Base-by-base conservation (phyloP, 2,888 invertebrate species). In the Thumatha senex region DNA sequence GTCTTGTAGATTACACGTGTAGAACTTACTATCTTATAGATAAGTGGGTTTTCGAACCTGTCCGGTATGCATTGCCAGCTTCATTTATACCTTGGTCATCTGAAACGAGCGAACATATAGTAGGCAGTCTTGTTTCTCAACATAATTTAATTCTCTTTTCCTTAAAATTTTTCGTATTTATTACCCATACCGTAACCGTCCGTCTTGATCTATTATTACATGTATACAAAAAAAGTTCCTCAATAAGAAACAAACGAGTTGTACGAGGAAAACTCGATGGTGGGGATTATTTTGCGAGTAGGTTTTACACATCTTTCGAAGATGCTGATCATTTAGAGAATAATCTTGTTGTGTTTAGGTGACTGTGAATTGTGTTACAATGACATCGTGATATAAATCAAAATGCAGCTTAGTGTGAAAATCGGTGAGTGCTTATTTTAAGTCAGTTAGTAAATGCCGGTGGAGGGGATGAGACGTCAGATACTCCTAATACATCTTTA, bases 291-390 rank as follows among this genome's bases (percentile, higher is more conserved):
- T 55, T 45, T 43, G 44, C 48, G 43, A 48, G 53, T 47, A 38
- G 44, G 51, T 50, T 51, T 54, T 39, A 46, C 51, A 48, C 31
- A 35, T 59, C 44, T 39, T 56, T 40, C 45, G 12, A 51, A 56
- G 53, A 54, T 41, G 50, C 43, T 43, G 38, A 18, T 48, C 63
- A 67, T 58, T 61, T 53, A 47, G 43, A 47, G 29, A 58, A 60
- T 40, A 18, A 39, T 15, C 34, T 36, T 57, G 49, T 49, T 44
- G 46, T 49, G 48, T 43, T 43, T 75, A 48, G 36, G 46, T 64
- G 58, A 48, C 44, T 43, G 64, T 50, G 18, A 46, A 33, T 7
- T 44, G 33, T 38, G 12, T 40, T 42, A 51, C 18, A 31, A 48
- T 49, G 42, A 50, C 33, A 34, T 42, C 18, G 35, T 48, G 54